Percentiles rank a stretch among this genome's conserved stretches.
These are phyloP conservation scores for Nephrotoma appendiculata DNA, from an alignment of 2,888 invertebrate species.

Conservation along the genomic window DNA sequence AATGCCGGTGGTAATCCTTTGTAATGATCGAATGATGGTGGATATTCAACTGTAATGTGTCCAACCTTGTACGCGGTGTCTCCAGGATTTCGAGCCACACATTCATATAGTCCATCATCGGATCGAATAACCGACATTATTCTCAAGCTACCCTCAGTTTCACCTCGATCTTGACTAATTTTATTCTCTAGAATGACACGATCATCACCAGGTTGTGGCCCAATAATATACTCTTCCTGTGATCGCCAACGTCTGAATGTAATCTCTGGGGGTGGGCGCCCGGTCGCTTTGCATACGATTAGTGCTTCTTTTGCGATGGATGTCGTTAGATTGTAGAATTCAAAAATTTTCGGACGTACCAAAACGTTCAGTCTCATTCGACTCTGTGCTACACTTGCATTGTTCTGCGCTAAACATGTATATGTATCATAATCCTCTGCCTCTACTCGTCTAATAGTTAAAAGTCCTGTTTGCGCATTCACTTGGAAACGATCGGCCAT, in stretches of 20 bases:
- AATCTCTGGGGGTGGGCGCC: conserved; percentile 65
- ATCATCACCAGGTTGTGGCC: conserved; percentile 47
- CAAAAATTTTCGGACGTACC: conserved; percentile 67
- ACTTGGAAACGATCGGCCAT: conserved; percentile 46
- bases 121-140: conserved; percentile 49
- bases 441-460: conserved; percentile 59
- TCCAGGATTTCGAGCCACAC: conserved; percentile 67
- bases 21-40: conserved; percentile 61
- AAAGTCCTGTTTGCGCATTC: conserved; percentile 50
- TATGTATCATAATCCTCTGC: conserved; percentile 68
- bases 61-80: conserved; percentile 63
- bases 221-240: conserved; percentile 45
- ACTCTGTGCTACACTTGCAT: conserved; percentile 55
- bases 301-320: conserved; percentile 45
- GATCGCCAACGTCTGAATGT: conserved; percentile 64
- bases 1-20: conserved; percentile 57
- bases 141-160: conserved; percentile 49
- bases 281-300: conserved; percentile 62
- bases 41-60: conserved; percentile 69
- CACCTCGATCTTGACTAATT: conserved; percentile 37
- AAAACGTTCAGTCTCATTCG: conserved; percentile 55
- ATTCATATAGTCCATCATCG: conserved; percentile 82
- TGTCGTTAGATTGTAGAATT: conserved; percentile 57
- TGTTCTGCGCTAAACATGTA: conserved; percentile 66
- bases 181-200: conserved; percentile 48